Percentiles rank a stretch among this genome's conserved stretches.
These are phyloP conservation scores for Ceriagrion tenellum DNA, from an alignment of 2,888 invertebrate species.

Conservation along the genomic window DNA sequence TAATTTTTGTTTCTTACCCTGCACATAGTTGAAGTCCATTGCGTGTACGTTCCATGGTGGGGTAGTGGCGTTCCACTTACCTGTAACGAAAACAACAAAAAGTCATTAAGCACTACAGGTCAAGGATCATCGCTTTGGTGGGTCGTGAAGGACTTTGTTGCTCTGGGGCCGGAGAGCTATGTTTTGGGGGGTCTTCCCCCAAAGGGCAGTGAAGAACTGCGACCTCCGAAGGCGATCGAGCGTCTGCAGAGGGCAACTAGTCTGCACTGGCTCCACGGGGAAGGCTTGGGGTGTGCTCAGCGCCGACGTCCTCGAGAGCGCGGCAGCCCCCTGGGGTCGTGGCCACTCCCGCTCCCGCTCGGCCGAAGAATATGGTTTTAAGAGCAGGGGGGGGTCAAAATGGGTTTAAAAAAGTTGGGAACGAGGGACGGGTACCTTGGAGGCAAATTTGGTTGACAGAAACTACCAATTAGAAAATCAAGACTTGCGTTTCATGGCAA, in stretches of 20 bases:
- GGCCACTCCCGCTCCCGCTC: neutral
- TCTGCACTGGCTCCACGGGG: neutral
- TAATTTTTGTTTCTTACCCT: constrained; percentile 70
- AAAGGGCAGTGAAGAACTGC: neutral
- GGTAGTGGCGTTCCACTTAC: constrained; percentile 71
- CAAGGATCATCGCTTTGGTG: constrained; percentile 1
- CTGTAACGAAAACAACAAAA: constrained; percentile 70
- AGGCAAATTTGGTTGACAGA: neutral
- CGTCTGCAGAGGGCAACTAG: neutral
- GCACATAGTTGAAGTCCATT: constrained; percentile 71
- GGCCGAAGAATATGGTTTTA: neutral
- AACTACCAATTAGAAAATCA: neutral
- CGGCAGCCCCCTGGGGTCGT: neutral
- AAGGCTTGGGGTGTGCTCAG: neutral
- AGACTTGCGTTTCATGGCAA: neutral
- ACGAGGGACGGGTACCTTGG: neutral
- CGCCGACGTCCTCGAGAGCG: neutral
- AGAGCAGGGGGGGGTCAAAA: neutral
- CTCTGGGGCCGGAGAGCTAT: neutral
- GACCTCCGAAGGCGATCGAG: neutral
- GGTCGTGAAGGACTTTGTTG: constrained; percentile 30
- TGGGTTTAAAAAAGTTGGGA: neutral
- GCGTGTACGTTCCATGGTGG: constrained; percentile 71
- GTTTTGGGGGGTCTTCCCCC: constrained; percentile 2
- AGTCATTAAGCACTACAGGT: constrained; percentile 30